These are phyloP conservation scores for Pelusios castaneus DNA, from an alignment of 2,113 vertebrate genomes.

Conservation along the genomic window DNA sequence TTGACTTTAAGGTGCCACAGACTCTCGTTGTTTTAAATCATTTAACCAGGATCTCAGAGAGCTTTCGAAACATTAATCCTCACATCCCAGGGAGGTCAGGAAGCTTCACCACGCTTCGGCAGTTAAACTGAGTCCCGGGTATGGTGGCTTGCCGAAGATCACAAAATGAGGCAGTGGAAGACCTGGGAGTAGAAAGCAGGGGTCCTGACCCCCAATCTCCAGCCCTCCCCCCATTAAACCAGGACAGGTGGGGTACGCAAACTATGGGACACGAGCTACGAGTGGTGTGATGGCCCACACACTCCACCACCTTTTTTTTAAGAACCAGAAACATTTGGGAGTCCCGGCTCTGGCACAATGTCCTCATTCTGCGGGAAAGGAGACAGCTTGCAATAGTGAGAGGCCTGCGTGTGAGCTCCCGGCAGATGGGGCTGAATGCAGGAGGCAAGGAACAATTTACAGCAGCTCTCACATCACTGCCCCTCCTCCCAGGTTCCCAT, in stretches of 20 bases:
- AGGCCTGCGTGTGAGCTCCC: not conserved
- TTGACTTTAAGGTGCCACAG: too few species aligned
- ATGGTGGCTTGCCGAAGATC: not conserved
- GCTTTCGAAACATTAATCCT: conserved; percentile 61
- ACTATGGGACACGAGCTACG: not conserved
- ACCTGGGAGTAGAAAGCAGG: not conserved
- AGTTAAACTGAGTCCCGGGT: conserved; percentile 27
- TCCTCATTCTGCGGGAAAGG: accelerated
- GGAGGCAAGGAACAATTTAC: not conserved
- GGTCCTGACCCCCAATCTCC: accelerated
- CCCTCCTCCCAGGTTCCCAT: not conserved
- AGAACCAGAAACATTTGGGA: not conserved
- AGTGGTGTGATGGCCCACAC: not conserved
- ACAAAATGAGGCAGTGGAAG: not conserved
- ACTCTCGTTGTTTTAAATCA: too few species aligned
- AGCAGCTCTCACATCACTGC: not conserved
- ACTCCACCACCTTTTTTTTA: not conserved
- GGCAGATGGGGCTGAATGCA: not conserved
- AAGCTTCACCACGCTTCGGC: conserved; percentile 29
- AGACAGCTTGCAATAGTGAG: not conserved
- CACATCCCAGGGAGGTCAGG: conserved; percentile 50
- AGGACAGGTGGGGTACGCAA: too few species aligned
- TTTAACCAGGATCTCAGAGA: conserved; percentile 46
- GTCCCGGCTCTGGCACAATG: accelerated
- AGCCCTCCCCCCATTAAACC: too few species aligned